Evolutionary conservation across 2,888 invertebrate genomes (phyloP), one percentile per base, ranked within the genome.

Genomic region (Physocephala rufipes): DNA sequence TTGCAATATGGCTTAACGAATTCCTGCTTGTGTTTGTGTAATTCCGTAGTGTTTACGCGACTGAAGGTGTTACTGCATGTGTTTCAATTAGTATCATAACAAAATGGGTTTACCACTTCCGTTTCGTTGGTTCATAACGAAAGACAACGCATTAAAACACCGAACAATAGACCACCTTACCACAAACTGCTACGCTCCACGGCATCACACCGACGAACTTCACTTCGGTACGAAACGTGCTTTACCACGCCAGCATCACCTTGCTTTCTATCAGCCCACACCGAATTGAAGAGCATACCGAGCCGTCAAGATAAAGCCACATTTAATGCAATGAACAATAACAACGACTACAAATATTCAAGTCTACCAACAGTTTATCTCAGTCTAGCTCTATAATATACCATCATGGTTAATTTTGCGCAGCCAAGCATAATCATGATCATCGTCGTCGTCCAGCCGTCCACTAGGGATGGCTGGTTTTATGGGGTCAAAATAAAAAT

Each of bases 51-150:
- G 55, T 62, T 59, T 59, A n/a, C 16, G 58, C 28, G 43, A 59
- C 67, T 67, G 45, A 45, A 59, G 59, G 67, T 59, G 59, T 59
- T 61, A 61, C 67, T 47, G 47, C 67, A 21, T 59, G 49, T 47
- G 59, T 67, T 55, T 69, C 70, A 74, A 74, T 74, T 74, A 71
- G 74, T 74, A 71, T 71, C 71, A 74, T 74, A 74, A 71, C 74
- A 67, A 71, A 71, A 74, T 71, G 63, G 74, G 70, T 73, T 73
- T 67, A 69, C 73, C 73, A 73, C 71, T 73, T 71, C 73, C 71
- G 69, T 43, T 67, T 43, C 53, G 21, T 61, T n/a, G 9, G 63
- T 13, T 47, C 19, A 24, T 2, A 12, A 1, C 72, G 68, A 9
- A 36, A 36, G 36, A 36, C 36, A 36, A 36, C 36, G 36, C 36